Evolutionary conservation across 2,797 vertebrate species (phyloP), one percentile per base, ranked within the genome.

Genomic region (Anniella stebbinsi): DNA sequence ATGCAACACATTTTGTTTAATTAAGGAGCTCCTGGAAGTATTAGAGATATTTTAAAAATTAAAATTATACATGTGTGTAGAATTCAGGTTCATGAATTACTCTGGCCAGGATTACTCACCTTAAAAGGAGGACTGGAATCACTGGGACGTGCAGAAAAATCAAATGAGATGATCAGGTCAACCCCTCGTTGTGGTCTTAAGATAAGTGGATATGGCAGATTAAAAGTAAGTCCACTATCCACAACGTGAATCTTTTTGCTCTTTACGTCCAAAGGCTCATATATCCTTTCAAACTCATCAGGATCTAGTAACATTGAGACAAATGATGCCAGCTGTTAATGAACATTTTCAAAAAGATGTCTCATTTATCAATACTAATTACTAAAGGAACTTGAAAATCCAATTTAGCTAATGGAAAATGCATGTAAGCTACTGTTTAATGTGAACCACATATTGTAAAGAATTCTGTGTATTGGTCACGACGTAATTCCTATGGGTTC

Each of bases 231-330:
- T 48, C 99, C 99, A 0, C 99, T 99, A 97, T 99, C 99, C 89
- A 99, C 99, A 0, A 99, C 95, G 0, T 99, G 99, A 92, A 99
- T 99, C 97, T 99, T 99, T 94, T 98, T 99, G 95, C 99, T 99
- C 96, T 99, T 99, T 92, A 99, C 99, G 57, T 99, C 99, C 92
- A 99, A 96, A 7, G 99, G 99, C 93, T 99, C 99, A 4, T 99
- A 99, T 92, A 99, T 99, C 60, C 96, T 98, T 87, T 98, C 98
- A 96, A 99, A 99, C 94, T 99, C 99, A 54, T 99, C 98, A 6
- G 98, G 99, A 96, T 99, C 99, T 99, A 96, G 90, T 75, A 36
- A 67, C 87, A 76, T 6, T 13, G 45, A 82, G 21, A 45, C 78
- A n/a, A 72, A 90, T 7, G 48, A 0, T 33, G 66, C 10, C 57